Evolutionary conservation across 2,113 vertebrate species (phyloP).

Genomic region (Gobius niger): DNA sequence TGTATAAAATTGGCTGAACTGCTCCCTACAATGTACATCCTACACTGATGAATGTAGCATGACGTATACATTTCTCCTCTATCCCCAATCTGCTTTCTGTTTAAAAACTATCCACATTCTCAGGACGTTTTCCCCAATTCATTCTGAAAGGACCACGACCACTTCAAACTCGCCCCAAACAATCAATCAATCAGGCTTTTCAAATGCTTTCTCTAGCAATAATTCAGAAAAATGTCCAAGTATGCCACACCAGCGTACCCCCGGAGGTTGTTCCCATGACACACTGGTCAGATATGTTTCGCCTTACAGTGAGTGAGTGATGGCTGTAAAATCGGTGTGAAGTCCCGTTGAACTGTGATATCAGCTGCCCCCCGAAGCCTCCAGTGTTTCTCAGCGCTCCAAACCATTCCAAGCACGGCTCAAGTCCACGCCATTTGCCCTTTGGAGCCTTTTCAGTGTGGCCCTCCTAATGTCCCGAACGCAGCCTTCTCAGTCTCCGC

Average conservation of each 20-base stretch:
- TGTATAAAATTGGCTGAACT: too few species aligned
- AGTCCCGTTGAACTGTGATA: slow-evolving; percentile 25
- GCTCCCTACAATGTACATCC: too few species aligned
- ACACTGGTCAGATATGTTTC: slow-evolving; percentile 34
- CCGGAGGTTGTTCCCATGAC: slow-evolving; percentile 47
- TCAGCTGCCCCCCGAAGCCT: slow-evolving; percentile 30
- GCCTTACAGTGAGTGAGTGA: slow-evolving; percentile 48
- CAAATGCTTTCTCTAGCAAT: neutral
- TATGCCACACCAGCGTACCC: neutral
- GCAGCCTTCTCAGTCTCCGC: slow-evolving; percentile 43
- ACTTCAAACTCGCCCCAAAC: neutral
- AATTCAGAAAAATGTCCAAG: neutral
- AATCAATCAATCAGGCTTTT: slow-evolving; percentile 2
- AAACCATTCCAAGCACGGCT: slow-evolving; percentile 28
- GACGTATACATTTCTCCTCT: neutral
- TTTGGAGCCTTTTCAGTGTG: slow-evolving; percentile 44
- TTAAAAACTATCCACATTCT: neutral
- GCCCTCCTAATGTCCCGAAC: slow-evolving; percentile 25
- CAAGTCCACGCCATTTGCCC: slow-evolving; percentile 20
- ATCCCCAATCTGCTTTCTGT: neutral
- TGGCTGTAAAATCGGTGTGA: slow-evolving; percentile 29
- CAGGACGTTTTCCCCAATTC: neutral
- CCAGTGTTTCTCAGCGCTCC: slow-evolving; percentile 26
- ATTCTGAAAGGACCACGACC: neutral
- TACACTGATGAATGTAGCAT: neutral